A percentile compares a stretch with the other conserved stretches of the same genome.
These are phyloP conservation scores for Phaedon cochleariae DNA, from an alignment of 2,888 invertebrate genomes.

Conservation along the genomic window DNA sequence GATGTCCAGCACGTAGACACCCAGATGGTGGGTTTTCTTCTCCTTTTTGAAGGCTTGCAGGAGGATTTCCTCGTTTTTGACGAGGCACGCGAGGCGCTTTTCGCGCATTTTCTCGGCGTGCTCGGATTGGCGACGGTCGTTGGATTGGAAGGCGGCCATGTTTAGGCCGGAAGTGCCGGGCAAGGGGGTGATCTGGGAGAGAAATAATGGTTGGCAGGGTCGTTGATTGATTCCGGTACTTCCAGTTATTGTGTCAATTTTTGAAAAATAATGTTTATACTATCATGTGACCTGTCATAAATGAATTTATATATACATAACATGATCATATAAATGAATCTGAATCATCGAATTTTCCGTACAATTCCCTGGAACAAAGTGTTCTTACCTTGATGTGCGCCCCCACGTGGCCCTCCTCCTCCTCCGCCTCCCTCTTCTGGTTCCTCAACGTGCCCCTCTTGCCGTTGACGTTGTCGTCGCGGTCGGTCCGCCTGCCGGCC, in stretches of 20 bases:
- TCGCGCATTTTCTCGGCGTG: constrained; percentile 70
- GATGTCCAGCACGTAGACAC: constrained; percentile 88
- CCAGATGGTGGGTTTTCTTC: constrained; percentile 63
- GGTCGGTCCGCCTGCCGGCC: constrained; percentile 63
- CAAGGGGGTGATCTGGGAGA: constrained; percentile 40
- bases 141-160: constrained; percentile 69
- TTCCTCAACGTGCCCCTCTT: constrained; percentile 67
- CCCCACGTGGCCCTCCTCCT: constrained; percentile 29
- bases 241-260: too few relatives aligned
- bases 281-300: too few relatives aligned
- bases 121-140: constrained; percentile 69
- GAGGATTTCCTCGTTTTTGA: constrained; percentile 45
- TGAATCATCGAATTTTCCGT: too few relatives aligned
- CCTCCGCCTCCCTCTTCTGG: constrained; percentile 51
- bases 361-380: too few relatives aligned
- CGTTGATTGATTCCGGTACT: too few relatives aligned
- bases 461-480: constrained; percentile 79
- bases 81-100: constrained; percentile 45
- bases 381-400: not conserved
- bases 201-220: too few relatives aligned
- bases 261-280: too few relatives aligned
- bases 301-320: too few relatives aligned
- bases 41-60: constrained; percentile 49
- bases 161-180: constrained; percentile 57
- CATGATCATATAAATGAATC: too few relatives aligned